Conservation (phyloP, 1,140 invertebrate species). For the Homarus americanus region DNA sequence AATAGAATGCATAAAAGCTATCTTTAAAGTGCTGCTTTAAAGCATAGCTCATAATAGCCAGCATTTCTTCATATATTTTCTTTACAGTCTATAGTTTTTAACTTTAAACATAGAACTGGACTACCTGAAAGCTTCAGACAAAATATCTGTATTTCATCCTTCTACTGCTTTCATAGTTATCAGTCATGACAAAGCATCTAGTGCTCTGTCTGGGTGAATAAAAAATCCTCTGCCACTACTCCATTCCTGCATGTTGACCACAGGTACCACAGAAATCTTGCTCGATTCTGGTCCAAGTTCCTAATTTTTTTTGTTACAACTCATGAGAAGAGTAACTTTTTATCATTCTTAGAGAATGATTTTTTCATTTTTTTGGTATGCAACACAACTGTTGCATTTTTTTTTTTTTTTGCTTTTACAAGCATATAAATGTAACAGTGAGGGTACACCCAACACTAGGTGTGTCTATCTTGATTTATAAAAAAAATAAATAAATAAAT, state of each 20-base stretch:
- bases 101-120: neutral
- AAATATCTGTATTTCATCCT: neutral
- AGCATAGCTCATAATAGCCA: neutral
- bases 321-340: slow-evolving; percentile 44
- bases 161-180: neutral
- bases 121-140: neutral
- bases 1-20: neutral
- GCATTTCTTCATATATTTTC: neutral
- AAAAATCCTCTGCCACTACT: neutral
- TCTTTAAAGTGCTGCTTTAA: neutral
- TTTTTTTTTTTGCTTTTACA: slow-evolving; percentile 4
- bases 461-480: neutral
- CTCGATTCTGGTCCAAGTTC: slow-evolving; percentile 56
- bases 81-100: neutral
- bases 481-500: neutral
- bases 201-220: neutral
- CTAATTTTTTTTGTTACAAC: slow-evolving; percentile 60
- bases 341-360: slow-evolving; percentile 64
- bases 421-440: neutral
- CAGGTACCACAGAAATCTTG: slow-evolving; percentile 67
- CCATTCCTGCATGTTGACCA: slow-evolving; percentile 43
- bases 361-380: slow-evolving; percentile 71
- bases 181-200: neutral
- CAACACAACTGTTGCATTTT: slow-evolving; percentile 25
- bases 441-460: slow-evolving; percentile 41